These are phyloP conservation scores for Sesia bembeciformis DNA, from an alignment of 2,888 invertebrate genomes.

Conservation along the genomic window DNA sequence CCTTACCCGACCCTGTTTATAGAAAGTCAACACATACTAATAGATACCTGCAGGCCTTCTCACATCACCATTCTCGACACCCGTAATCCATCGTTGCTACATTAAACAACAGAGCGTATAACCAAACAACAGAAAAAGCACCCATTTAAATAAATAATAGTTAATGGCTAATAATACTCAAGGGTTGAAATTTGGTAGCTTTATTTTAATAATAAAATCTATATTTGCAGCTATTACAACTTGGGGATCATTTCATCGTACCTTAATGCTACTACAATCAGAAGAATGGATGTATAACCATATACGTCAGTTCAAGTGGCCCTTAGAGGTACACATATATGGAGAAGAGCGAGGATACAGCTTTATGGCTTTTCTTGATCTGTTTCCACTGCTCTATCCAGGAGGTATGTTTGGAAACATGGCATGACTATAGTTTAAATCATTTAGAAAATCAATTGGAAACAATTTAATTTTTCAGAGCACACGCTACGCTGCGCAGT, in stretches of 20 bases:
- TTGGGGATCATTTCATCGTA: slow-evolving; percentile 59
- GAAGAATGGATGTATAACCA: slow-evolving; percentile 30
- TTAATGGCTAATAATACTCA: no score
- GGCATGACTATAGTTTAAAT: not conserved
- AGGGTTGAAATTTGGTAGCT: no score
- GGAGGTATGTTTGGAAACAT: slow-evolving; percentile 34
- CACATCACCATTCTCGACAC: no score
- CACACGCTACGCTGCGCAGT: slow-evolving; percentile 33
- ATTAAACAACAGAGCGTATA: no score
- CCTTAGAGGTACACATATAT: slow-evolving; percentile 44
- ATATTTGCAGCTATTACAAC: slow-evolving; percentile 28
- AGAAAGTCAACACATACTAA: no score
- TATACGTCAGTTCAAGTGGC: slow-evolving; percentile 42
- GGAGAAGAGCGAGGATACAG: slow-evolving; percentile 28
- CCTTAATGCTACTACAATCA: slow-evolving; percentile 28
- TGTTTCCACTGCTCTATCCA: slow-evolving; percentile 48
- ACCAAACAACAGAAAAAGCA: no score
- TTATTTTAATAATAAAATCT: no score
- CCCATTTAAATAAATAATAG: no score
- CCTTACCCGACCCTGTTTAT: no score
- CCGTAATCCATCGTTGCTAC: no score
- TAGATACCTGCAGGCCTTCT: no score
- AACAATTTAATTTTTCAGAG: slow-evolving; percentile 20
- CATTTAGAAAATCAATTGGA: no score
- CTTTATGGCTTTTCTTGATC: slow-evolving; percentile 48